Base-by-base conservation (phyloP, 2,113 vertebrate genomes). In the Clarias gariepinus region DNA sequence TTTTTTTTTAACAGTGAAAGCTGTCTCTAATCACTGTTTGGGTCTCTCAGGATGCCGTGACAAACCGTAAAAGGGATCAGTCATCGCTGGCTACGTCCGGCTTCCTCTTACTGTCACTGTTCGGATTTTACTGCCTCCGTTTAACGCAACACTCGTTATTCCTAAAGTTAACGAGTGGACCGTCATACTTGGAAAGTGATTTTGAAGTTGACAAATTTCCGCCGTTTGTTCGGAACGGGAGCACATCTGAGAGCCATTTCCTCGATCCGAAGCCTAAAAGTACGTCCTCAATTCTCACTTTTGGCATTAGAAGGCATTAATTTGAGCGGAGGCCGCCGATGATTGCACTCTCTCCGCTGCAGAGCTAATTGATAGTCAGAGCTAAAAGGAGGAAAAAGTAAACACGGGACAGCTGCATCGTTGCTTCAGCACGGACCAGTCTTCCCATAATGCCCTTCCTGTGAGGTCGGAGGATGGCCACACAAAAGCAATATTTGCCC, bases 401-500 rank as follows among this genome's bases (percentile, higher is more conserved):
- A 94, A 95, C 92, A 92, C 80, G 84, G 86, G 87, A 90, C 93
- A 93, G 91, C 91, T 93, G 92, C 86, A 83, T 79, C 89, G 85
- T 80, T 86, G 91, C 91, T 90, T 93, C 90, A 89, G 76, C 60
- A 90, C 47, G 85, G 89, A 91, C 89, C 88, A 89, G 82, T 89
- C 91, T 89, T 79, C 84, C 89, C 90, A 90, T 91, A 88, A 92
- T 92, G 81, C 90, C 88, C 86, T 87, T 85, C 91, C 92, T 93
- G 94, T 94, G 91, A 91, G 91, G 91, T 89, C 86, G 73, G 83
- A 91, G 92, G 90, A 92, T 87, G 19, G 91, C 92, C 91, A 53
- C 92, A 93, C 94, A 95, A 93, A 94, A 89, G 92, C 94, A 93
- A 94, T 95, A 94, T 96, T 96, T 95, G 93, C 93, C 93, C 93